These are phyloP conservation scores for Gorsachius magnificus DNA, from an alignment of 2,797 vertebrate genomes.

Conservation along the genomic window DNA sequence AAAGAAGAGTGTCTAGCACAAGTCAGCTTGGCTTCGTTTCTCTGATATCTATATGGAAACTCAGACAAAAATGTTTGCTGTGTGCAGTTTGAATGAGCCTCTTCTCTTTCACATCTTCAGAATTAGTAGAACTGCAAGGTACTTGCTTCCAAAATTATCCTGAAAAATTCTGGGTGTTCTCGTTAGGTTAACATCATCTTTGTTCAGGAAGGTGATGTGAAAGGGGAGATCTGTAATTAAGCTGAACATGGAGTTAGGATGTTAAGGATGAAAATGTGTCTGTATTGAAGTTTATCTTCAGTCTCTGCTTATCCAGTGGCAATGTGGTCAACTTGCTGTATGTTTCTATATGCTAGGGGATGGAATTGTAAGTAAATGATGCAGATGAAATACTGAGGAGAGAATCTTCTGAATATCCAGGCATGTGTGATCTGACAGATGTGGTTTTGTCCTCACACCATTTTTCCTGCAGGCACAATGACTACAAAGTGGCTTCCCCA, in stretches of 20 bases:
- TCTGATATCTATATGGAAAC: neutral
- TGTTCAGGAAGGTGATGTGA: neutral
- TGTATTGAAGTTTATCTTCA: neutral
- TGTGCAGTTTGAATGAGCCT: neutral
- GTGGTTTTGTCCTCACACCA: neutral
- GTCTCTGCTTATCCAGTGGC: neutral
- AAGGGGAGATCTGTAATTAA: neutral
- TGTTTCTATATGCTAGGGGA: neutral
- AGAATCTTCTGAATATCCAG: neutral
- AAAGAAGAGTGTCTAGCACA: neutral
- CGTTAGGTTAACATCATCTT: neutral
- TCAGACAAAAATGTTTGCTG: neutral
- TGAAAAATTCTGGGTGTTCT: neutral
- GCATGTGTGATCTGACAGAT: neutral
- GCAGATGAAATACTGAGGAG: neutral
- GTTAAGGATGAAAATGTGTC: neutral
- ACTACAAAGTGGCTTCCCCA: conserved; percentile 97
- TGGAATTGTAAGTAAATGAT: neutral
- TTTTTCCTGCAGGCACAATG: conserved; percentile 86
- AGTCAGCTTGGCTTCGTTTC: neutral
- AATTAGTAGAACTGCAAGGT: neutral
- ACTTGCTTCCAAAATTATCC: neutral
- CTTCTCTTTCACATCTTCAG: neutral
- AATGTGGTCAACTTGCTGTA: accelerated
- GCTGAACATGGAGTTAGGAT: neutral